phyloP scores from a whole-genome alignment of 2,113 vertebrate species.

The Erpornis zantholeuca region DNA sequence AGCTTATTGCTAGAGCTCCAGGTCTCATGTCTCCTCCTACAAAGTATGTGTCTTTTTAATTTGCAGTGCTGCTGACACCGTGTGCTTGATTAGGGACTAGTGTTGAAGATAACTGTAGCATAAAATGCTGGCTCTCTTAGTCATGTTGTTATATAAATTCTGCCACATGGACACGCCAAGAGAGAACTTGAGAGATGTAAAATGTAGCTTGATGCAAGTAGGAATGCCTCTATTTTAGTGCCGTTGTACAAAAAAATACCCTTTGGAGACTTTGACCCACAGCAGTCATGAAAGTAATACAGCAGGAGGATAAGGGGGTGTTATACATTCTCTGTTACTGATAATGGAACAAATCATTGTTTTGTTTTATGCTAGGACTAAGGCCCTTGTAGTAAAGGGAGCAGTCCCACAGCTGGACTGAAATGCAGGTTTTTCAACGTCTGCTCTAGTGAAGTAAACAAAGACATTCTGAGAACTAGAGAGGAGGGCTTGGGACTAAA shows the following conservation, averaged over 20 bases:
- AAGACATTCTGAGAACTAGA: not conserved
- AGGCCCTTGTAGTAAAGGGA: not conserved
- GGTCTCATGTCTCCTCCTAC: not conserved
- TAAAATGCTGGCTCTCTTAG: slow-evolving; percentile 26
- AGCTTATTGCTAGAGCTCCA: not conserved
- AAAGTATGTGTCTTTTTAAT: slow-evolving; percentile 33
- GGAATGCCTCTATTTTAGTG: not conserved
- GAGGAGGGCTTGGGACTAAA: not conserved
- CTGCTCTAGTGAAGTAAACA: not conserved
- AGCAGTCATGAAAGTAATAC: not conserved
- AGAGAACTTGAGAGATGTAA: not conserved
- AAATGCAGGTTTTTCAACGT: not conserved
- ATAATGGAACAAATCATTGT: not conserved
- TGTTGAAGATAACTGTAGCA: slow-evolving; percentile 34
- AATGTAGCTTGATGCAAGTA: not conserved
- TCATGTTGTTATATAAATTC: slow-evolving; percentile 31
- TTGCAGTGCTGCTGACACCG: slow-evolving; percentile 13
- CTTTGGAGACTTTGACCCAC: not conserved
- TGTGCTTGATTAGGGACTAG: slow-evolving; percentile 34
- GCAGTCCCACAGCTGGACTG: not conserved
- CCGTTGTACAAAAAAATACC: not conserved
- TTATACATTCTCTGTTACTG: not conserved
- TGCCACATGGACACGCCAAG: not conserved
- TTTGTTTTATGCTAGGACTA: not conserved
- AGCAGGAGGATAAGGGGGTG: not conserved